phyloP scores from a whole-genome alignment of 2,888 invertebrate genomes.

The Acleris cristana region DNA sequence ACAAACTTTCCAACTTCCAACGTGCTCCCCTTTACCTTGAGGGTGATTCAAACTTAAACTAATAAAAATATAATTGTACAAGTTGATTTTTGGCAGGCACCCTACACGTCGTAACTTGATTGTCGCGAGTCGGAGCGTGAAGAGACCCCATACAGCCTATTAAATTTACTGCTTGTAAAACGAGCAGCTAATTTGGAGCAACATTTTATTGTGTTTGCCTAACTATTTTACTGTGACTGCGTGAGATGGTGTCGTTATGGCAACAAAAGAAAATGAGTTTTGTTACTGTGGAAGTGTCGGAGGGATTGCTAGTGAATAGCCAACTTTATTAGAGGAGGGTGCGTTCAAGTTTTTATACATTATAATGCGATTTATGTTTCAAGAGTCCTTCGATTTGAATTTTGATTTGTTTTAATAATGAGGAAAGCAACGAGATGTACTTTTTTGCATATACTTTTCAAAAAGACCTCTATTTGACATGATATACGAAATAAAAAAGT shows the following conservation, averaged over 20 bases:
- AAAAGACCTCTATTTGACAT: too few relatives aligned
- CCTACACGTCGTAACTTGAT: slow-evolving; percentile 59
- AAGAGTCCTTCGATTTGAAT: neutral
- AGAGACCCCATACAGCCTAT: slow-evolving; percentile 66
- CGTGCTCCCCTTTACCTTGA: slow-evolving; percentile 25
- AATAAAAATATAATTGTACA: slow-evolving; percentile 36
- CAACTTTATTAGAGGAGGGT: neutral
- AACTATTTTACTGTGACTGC: slow-evolving; percentile 69
- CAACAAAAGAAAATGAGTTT: slow-evolving; percentile 28
- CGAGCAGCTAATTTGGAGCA: slow-evolving; percentile 81
- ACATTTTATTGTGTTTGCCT: slow-evolving; percentile 80
- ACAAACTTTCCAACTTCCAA: neutral
- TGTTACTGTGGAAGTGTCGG: slow-evolving; percentile 16
- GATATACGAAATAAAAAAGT: too few relatives aligned
- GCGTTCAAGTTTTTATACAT: neutral
- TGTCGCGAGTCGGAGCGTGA: slow-evolving; percentile 70
- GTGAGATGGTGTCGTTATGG: slow-evolving; percentile 25
- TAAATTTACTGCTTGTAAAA: slow-evolving; percentile 83
- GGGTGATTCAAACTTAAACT: slow-evolving; percentile 28
- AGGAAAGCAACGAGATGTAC: too few relatives aligned
- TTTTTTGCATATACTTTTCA: too few relatives aligned
- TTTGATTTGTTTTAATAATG: neutral
- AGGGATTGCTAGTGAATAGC: slow-evolving; percentile 9
- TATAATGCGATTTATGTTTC: neutral
- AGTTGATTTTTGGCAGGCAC: slow-evolving; percentile 36